These are phyloP conservation scores for Sphaeramia orbicularis DNA, from an alignment of 2,797 vertebrate genomes.

Conservation along the genomic window DNA sequence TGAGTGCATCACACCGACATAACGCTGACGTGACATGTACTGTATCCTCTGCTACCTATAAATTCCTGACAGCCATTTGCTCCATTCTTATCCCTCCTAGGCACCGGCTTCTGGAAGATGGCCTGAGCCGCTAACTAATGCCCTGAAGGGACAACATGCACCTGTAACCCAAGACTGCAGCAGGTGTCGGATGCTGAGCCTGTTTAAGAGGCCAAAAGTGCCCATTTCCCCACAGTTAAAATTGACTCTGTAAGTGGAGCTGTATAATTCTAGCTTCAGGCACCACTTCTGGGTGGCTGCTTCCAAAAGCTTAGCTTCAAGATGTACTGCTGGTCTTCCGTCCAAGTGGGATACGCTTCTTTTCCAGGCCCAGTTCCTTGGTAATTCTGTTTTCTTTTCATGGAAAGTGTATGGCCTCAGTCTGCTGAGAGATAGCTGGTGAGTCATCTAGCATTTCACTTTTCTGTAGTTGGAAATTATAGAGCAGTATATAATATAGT, in stretches of 20 bases:
- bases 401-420: slow-evolving; percentile 6
- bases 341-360: slow-evolving; percentile 58
- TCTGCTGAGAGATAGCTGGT: slow-evolving; percentile 27
- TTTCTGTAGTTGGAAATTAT: slow-evolving; percentile 7
- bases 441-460: slow-evolving; percentile 9
- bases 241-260: slow-evolving; percentile 61
- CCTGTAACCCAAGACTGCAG: slow-evolving; percentile 72
- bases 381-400: slow-evolving; percentile 45
- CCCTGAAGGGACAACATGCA: slow-evolving; percentile 63
- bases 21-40: too few relatives aligned
- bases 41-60: slow-evolving; percentile 17
- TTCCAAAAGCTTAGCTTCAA: slow-evolving; percentile 69
- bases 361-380: slow-evolving; percentile 43
- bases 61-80: slow-evolving; percentile 40
- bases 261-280: slow-evolving; percentile 76
- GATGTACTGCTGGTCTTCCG: slow-evolving; percentile 58
- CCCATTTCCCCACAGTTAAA: slow-evolving; percentile 71
- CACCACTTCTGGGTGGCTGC: slow-evolving; percentile 68
- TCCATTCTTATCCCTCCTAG: slow-evolving; percentile 24
- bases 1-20: too few relatives aligned
- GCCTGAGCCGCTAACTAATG: slow-evolving; percentile 64
- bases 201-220: slow-evolving; percentile 68
- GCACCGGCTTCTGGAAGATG: slow-evolving; percentile 35
- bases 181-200: slow-evolving; percentile 67
- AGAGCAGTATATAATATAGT: too few relatives aligned